Evolutionary conservation across 2,113 vertebrate genomes (phyloP).

Genomic region (Alligator mississippiensis): DNA sequence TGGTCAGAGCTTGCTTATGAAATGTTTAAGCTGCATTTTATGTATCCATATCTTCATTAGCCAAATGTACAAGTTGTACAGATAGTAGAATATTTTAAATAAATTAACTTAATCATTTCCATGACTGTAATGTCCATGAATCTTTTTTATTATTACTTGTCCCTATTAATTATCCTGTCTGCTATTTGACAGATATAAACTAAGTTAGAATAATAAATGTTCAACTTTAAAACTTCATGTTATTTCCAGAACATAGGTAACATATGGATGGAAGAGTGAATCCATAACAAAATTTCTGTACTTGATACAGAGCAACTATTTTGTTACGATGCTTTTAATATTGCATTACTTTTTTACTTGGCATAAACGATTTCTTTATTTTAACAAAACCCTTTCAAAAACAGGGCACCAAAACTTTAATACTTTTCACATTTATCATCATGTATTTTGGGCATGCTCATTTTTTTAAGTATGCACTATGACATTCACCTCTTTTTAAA

Average conservation of each 20-base stretch:
- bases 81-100: background rate
- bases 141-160: background rate
- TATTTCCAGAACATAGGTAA: background rate
- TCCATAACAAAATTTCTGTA: background rate
- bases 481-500: background rate
- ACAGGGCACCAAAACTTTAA: background rate
- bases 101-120: conserved; percentile 14
- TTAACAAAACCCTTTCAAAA: background rate
- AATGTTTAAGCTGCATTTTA: background rate
- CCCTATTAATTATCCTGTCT: conserved; percentile 24
- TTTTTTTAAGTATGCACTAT: background rate
- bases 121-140: too few species aligned
- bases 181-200: conserved; percentile 10
- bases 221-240: background rate
- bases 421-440: background rate
- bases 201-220: background rate
- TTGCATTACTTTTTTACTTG: background rate
- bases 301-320: background rate
- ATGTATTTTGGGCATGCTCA: background rate
- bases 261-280: background rate
- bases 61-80: background rate
- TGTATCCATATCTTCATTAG: background rate
- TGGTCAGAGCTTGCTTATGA: conserved; percentile 10
- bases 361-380: background rate
- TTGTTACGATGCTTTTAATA: background rate